Evolutionary conservation across 2,888 invertebrate species (phyloP), one percentile per base, ranked within the genome.

Genomic region (Endotricha flammealis): DNA sequence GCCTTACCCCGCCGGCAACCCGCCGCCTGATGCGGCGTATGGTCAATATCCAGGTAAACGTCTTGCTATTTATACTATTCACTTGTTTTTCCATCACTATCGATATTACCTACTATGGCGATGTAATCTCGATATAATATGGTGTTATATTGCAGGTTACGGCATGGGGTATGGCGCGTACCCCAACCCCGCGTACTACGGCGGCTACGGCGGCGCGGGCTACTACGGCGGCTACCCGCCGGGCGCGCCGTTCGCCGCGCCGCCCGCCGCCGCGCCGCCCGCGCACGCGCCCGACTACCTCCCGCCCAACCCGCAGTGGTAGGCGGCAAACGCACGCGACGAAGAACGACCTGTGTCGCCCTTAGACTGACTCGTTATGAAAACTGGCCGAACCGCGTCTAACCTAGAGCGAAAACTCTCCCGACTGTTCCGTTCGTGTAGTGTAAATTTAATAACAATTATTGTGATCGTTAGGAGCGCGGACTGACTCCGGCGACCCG

Each of bases 131-230:
- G 5, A 33, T 39, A 12, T 12, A n/a, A n/a, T 17, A 13, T 3
- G 12, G 2, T 22, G 10, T 38, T 33, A 20, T 23, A 32, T 31
- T 31, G 3, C 56, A 85, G 87, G 81, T 44, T 86, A 85, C 53
- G 74, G 76, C 0, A 73, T 82, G 73, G 78, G 80, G 1, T 86
- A 82, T 50, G 76, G 79, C 7, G 75, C 65, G 33, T 85, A 80
- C 48, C 72, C 79, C 3, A 82, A 77, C 51, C 76, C 87, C 17
- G 75, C 88, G 23, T 89, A 88, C 55, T 90, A 89, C 66, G 88
- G 86, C 12, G 88, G 85, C 29, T 90, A 89, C 64, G 83, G 86
- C 8, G 78, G 79, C 46, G 69, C 86, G 33, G 65, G 81, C 38
- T 88, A 89, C 53, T 88, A 88, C 61, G 79, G 87, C 5, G 65